Percentiles rank a stretch among this genome's conserved stretches.
These are phyloP conservation scores for Cerastoderma edule DNA, from an alignment of 2,888 invertebrate genomes.

Conservation along the genomic window DNA sequence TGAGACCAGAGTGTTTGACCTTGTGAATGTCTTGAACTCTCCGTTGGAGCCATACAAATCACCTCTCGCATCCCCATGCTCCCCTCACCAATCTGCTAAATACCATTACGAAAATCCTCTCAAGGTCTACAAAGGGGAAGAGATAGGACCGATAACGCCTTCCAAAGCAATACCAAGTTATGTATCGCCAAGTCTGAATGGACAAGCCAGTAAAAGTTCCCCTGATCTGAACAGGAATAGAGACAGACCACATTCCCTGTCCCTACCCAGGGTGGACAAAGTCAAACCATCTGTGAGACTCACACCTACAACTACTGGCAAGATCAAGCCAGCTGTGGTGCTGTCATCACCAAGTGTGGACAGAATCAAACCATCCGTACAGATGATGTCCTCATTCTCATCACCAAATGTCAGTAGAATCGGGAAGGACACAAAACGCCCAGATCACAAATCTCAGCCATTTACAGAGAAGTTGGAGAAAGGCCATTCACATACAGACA, in stretches of 20 bases:
- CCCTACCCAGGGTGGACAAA: constrained; percentile 15
- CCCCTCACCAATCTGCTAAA: constrained; percentile 43
- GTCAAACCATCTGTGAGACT: constrained; percentile 1
- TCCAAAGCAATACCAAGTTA: constrained; percentile 38
- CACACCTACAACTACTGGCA: constrained; percentile 15
- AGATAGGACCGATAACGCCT: constrained; percentile 36
- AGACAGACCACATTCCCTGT: not conserved
- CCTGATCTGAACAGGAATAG: not conserved
- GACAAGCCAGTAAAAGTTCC: not conserved
- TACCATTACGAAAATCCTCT: constrained; percentile 61
- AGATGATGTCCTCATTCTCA: constrained; percentile 1
- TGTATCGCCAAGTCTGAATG: constrained; percentile 30
- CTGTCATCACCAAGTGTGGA: constrained; percentile 21
- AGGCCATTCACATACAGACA: constrained; percentile 14
- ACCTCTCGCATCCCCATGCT: constrained; percentile 48
- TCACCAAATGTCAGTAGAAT: constrained; percentile 17
- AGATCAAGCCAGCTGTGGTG: constrained; percentile 19
- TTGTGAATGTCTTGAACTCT: constrained; percentile 53
- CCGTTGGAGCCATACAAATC: constrained; percentile 56
- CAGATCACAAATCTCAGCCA: not conserved
- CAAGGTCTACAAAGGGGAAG: constrained; percentile 50
- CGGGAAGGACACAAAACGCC: not conserved
- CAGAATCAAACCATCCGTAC: constrained; percentile 27
- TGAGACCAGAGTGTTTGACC: constrained; percentile 46
- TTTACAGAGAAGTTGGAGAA: constrained; percentile 7